Evolutionary conservation across 1,140 invertebrate genomes (phyloP), one percentile per base, ranked within the genome.

Genomic region (Drosophila asahinai): DNA sequence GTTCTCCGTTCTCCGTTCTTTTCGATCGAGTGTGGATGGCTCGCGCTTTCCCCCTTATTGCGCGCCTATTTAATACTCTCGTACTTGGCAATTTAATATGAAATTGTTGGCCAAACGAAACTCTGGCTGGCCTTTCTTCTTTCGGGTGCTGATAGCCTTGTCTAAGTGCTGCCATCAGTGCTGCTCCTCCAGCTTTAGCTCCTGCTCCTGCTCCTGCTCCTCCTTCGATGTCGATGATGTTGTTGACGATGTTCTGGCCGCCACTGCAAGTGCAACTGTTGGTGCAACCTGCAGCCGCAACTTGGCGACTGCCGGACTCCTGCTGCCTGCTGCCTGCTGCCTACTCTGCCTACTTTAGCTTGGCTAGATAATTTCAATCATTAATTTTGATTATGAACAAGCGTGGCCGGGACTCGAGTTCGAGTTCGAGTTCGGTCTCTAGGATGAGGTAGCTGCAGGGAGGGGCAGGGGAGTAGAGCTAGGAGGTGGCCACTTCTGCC

Each of bases 331-430:
- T 51, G 49, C 49, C 49, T 52, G 3, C 51, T 52, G 52, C 52
- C 54, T 55, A 55, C 33, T 40, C 77, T 89, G 76, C 86, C 86
- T 90, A 90, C 81, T 90, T 90, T 86, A 82, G 75, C 86, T 80
- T 55, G 45, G 68, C 82, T 80, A 90, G 86, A 90, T 90, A 90
- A 91, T 90, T 90, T 90, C 86, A 90, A 90, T 90, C 86, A 90
- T 90, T 90, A 90, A 90, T 90, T 90, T 90, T 90, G 86, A 90
- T 90, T 90, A 90, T 91, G 86, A 90, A 90, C 79, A 86, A 90
- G 86, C 86, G 77, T 80, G 80, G 79, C 81, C 67, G 70, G 67
- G 70, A 55, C 63, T 71, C 40, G 40, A 19, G 63, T 38, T 67
- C 57, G 43, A 19, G 63, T 38, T 67, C 57, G 43, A 49, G 65